These are phyloP conservation scores for Callyntrura guangdongensis DNA, from an alignment of 2,888 invertebrate genomes.

Conservation along the genomic window DNA sequence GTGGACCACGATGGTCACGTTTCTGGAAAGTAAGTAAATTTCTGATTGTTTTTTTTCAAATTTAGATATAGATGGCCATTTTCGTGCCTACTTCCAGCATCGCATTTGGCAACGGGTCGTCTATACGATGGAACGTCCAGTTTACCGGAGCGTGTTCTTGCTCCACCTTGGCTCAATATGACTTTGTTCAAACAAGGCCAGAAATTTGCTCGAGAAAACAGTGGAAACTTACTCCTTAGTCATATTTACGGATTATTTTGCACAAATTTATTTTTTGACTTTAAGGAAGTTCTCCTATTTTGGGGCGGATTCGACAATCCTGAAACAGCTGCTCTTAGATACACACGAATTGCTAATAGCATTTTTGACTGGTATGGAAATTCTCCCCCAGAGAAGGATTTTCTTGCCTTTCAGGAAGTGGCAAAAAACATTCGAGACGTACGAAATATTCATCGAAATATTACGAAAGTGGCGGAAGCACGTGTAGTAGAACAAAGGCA, in stretches of 20 bases:
- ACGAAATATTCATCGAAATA: slow-evolving; percentile 40
- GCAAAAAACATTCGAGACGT: slow-evolving; percentile 42
- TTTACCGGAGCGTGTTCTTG: slow-evolving; percentile 49
- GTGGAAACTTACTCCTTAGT: slow-evolving; percentile 52
- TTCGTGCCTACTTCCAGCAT: slow-evolving; percentile 60
- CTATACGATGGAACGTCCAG: slow-evolving; percentile 62
- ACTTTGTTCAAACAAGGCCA: slow-evolving; percentile 61
- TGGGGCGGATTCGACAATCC: slow-evolving; percentile 54
- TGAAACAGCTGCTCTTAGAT: slow-evolving; percentile 25
- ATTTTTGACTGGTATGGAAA: slow-evolving; percentile 64
- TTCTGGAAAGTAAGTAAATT: slow-evolving; percentile 68
- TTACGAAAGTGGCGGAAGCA: slow-evolving; percentile 31
- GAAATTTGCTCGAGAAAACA: slow-evolving; percentile 50
- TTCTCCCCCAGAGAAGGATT: slow-evolving; percentile 39
- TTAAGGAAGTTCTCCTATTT: slow-evolving; percentile 57
- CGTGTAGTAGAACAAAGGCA: slow-evolving; percentile 48
- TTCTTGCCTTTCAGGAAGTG: slow-evolving; percentile 25
- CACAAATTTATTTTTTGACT: slow-evolving; percentile 55
- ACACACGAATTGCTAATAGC: slow-evolving; percentile 35
- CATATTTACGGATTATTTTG: slow-evolving; percentile 63
- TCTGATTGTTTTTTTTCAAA: background rate
- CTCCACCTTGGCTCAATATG: slow-evolving; percentile 63
- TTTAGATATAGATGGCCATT: slow-evolving; percentile 63
- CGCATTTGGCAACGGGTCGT: slow-evolving; percentile 61
- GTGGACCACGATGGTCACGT: slow-evolving; percentile 61